Evolutionary conservation across 2,888 invertebrate species (phyloP), one percentile per base, ranked within the genome.

Genomic region (Lamellibrachia columna): DNA sequence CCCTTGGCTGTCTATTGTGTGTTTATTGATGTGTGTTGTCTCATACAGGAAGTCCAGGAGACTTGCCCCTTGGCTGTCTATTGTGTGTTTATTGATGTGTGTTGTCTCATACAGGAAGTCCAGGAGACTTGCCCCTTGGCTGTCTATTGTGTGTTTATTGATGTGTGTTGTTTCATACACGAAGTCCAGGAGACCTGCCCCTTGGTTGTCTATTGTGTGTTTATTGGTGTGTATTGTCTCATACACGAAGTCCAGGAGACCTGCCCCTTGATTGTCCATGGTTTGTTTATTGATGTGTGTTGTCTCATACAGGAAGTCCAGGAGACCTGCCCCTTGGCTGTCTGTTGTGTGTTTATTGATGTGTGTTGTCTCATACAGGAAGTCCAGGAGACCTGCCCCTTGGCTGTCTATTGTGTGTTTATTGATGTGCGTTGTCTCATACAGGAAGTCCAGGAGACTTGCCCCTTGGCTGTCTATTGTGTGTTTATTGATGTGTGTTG

Each of bases 81-180:
- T 75, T n/a, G 75, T 75, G 75, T 75, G n/a, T n/a, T n/a, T n/a
- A n/a, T n/a, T n/a, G n/a, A 3, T 75, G 75, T 75, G 75, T 75
- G 75, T 75, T 75, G 55, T 55, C 55, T 75, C 22, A 2, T 15
- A 2, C 75, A 75, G 75, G 22, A 22, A 75, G 75, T 75, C 75
- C 75, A 75, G 75, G 22, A 75, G 75, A 75, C 75, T n/a, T 75
- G 75, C 75, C 75, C 75, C 75, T 75, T 22, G 75, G 75, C n/a
- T 75, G 75, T 75, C 75, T 2, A 22, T 75, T n/a, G 75, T 75
- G 75, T 75, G n/a, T n/a, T n/a, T n/a, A n/a, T n/a, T n/a, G n/a
- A 3, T 75, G 75, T 75, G 75, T 75, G 75, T 75, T 75, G 55
- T 55, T 6, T 75, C 22, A 2, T 15, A 2, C 75, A 75, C n/a